Evolutionary conservation across 2,797 vertebrate species (phyloP), one percentile per base, ranked within the genome.

Genomic region (Hydrocynus forskahlii): DNA sequence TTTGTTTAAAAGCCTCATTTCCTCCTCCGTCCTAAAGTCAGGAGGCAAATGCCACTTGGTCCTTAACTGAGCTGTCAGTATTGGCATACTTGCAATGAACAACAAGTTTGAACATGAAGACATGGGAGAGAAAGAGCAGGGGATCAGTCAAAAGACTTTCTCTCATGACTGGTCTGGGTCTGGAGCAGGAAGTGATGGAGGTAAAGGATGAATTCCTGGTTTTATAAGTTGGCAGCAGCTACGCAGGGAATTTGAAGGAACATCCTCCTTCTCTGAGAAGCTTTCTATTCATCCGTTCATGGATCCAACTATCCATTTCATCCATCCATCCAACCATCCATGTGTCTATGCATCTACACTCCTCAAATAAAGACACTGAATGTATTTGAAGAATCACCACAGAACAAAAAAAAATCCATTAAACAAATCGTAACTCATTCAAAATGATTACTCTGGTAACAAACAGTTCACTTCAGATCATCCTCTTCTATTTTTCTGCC

Each of bases 1-100:
- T 81, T 81, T 64, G 57, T 81, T 76, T 71, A 52, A 70, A 62
- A 54, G 16, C 57, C 62, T 55, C 62, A 72, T 71, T 71, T 71
- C 35, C 60, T 73, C 50, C 69, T 43, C 13, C n/a, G 19, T 38
- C 69, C 54, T 35, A 66, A 80, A 74, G 78, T 64, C 69, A 64
- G 78, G 38, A 43, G 35, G 60, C 63, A 74, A 74, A 80, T 38
- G 40, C 60, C 16, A 66, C 63, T 80, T 80, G 40, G 10, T 69
- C 67, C 66, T 71, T 72, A 79, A 71, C 55, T 79, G 57, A 71
- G 68, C 68, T 79, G 57, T 72, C 43, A 69, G 43, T 25, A 13
- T 45, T 79, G 48, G 25, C n/a, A 17, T 66, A 60, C 40, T 40
- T 67, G 73, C 48, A 17, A 6, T 73, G 50, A 48, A 71, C 40